A percentile compares a stretch with the other conserved stretches of the same genome.
Conservation (phyloP, 2,888 invertebrate species). For the Phoronis australis region DNA sequence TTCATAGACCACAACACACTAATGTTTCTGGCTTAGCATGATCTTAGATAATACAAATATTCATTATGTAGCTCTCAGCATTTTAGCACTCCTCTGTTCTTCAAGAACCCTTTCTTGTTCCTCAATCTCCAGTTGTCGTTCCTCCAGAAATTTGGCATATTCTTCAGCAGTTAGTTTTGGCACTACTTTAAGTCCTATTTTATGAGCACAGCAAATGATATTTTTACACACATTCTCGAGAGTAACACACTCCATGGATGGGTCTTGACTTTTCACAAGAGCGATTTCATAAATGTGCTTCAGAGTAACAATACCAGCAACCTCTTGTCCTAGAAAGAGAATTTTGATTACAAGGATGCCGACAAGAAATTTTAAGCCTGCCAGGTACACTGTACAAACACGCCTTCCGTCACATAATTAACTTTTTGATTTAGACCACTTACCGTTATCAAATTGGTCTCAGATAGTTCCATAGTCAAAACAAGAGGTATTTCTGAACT, state of each 20-base stretch:
- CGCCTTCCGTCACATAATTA: too few relatives aligned
- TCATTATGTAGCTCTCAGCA: too few relatives aligned
- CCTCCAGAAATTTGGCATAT: slow-evolving; percentile 71
- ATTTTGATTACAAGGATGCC: too few relatives aligned
- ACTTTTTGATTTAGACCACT: too few relatives aligned
- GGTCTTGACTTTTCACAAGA: slow-evolving; percentile 85
- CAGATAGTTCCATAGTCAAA: too few relatives aligned
- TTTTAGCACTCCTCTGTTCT: slow-evolving; percentile 82
- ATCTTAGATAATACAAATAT: too few relatives aligned
- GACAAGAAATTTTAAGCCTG: too few relatives aligned
- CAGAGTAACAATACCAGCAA: slow-evolving; percentile 80
- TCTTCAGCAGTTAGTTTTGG: slow-evolving; percentile 70
- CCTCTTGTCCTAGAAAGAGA: slow-evolving; percentile 66
- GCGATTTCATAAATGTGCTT: slow-evolving; percentile 99
- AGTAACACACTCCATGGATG: slow-evolving; percentile 49
- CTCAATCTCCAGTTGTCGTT: slow-evolving; percentile 66
- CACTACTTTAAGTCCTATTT: slow-evolving; percentile 81
- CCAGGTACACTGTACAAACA: too few relatives aligned
- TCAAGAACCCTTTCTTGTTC: slow-evolving; percentile 71
- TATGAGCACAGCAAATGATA: slow-evolving; percentile 72
- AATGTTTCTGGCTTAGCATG: too few relatives aligned
- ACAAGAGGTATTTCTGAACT: too few relatives aligned
- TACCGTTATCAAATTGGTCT: too few relatives aligned
- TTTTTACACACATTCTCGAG: slow-evolving; percentile 64
- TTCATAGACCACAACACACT: too few relatives aligned